Percentiles rank a stretch among this genome's conserved stretches.
Conservation (phyloP, 2,113 vertebrate genomes). For the Aix galericulata region DNA sequence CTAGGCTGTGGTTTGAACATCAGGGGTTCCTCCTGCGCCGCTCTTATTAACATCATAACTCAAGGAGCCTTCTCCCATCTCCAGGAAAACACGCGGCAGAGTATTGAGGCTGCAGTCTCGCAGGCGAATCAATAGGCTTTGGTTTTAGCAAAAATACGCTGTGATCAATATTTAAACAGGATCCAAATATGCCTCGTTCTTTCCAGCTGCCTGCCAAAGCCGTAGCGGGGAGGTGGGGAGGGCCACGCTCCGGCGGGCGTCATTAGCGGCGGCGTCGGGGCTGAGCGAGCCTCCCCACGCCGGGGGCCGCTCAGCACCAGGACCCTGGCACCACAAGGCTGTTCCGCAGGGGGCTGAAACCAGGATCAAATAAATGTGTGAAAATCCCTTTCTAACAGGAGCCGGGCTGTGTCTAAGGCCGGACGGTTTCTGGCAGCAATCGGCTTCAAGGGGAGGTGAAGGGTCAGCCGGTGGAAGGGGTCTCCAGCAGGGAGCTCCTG, state of each 20-base stretch:
- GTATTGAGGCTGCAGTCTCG: slow-evolving; percentile 47
- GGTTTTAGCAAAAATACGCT: slow-evolving; percentile 59
- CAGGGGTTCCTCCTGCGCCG: slow-evolving; percentile 24
- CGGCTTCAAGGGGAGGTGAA: neutral
- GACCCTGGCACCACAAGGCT: neutral
- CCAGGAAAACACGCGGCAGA: slow-evolving; percentile 42
- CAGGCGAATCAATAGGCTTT: slow-evolving; percentile 65
- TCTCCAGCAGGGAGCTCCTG: neutral
- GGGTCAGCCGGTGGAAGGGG: neutral
- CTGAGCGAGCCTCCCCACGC: neutral
- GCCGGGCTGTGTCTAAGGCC: neutral
- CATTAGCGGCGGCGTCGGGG: neutral
- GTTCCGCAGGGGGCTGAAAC: neutral
- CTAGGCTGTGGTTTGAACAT: slow-evolving; percentile 28
- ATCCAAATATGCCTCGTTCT: slow-evolving; percentile 50
- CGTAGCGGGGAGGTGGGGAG: neutral
- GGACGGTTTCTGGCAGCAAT: neutral
- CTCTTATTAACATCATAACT: slow-evolving; percentile 77
- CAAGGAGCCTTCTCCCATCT: slow-evolving; percentile 57
- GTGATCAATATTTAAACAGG: slow-evolving; percentile 80
- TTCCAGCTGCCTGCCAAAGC: slow-evolving; percentile 62
- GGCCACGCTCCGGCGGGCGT: neutral
- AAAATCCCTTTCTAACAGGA: neutral
- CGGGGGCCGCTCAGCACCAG: neutral
- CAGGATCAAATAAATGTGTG: neutral